A percentile compares a stretch with the other conserved stretches of the same genome.
phyloP scores from a whole-genome alignment of 2,888 invertebrate species.

The Melanophora roralis region DNA sequence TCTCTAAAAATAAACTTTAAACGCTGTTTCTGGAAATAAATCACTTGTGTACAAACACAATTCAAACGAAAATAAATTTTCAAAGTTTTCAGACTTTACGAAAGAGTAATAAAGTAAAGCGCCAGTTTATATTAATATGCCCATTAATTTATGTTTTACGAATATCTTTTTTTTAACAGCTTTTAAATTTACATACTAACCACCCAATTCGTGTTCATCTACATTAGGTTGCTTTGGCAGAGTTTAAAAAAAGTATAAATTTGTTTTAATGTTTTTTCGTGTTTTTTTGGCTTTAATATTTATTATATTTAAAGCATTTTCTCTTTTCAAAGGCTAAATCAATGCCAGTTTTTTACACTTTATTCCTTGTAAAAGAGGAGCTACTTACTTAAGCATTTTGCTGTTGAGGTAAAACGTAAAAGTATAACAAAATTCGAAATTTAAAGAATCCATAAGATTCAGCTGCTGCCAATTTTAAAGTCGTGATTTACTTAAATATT shows the following conservation, averaged over 20 bases:
- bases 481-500: background rate
- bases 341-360: constrained; percentile 2
- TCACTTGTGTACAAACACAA: no score
- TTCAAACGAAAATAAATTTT: background rate
- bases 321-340: background rate
- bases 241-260: background rate
- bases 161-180: background rate
- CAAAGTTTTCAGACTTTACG: constrained; percentile 34
- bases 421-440: constrained; percentile 5
- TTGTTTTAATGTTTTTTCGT: background rate
- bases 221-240: background rate
- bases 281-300: background rate
- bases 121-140: constrained; percentile 18
- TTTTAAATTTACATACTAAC: constrained; percentile 11
- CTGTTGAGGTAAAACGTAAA: background rate
- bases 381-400: constrained; percentile 40
- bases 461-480: constrained; percentile 49
- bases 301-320: background rate
- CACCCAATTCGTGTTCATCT: background rate
- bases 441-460: constrained; percentile 37
- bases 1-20: background rate
- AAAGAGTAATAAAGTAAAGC: background rate
- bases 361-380: constrained; percentile 1
- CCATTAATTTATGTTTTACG: constrained; percentile 24
- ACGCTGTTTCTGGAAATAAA: background rate